Evolutionary conservation across 1,140 invertebrate species (phyloP).

Genomic region (Akabosia matsudoensis): DNA sequence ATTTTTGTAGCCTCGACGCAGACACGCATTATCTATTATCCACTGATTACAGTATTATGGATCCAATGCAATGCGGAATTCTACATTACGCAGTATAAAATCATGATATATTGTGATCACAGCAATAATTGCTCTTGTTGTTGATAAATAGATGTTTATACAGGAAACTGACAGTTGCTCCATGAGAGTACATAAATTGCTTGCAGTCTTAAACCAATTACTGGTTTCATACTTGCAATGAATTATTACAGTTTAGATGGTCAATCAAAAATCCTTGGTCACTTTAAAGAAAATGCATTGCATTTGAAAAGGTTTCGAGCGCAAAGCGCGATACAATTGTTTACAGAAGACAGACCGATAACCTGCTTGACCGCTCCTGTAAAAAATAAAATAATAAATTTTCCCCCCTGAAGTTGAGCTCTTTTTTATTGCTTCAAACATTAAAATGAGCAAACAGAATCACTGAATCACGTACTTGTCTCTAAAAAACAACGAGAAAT

Average conservation of each 20-base stretch:
- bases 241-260: neutral
- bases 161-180: constrained; percentile 16
- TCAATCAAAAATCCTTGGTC: too few species aligned
- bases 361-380: constrained; percentile 15
- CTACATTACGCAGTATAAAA: too few species aligned
- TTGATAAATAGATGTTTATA: constrained; percentile 15
- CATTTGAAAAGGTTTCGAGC: neutral
- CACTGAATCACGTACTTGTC: too few species aligned
- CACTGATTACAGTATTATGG: too few species aligned
- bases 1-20: neutral
- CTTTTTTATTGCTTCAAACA: too few species aligned
- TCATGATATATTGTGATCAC: too few species aligned
- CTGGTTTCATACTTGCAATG: neutral
- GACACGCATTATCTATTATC: neutral
- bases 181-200: neutral
- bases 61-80: too few species aligned
- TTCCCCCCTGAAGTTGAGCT: too few species aligned
- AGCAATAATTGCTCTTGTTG: neutral
- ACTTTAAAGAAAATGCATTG: too few species aligned
- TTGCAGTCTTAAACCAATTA: constrained; percentile 17
- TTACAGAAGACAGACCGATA: neutral
- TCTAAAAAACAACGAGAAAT: too few species aligned
- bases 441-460: too few species aligned
- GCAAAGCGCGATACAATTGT: neutral
- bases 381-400: too few species aligned